Evolutionary conservation across 2,113 vertebrate genomes (phyloP).

Genomic region (Ellobius talpinus): DNA sequence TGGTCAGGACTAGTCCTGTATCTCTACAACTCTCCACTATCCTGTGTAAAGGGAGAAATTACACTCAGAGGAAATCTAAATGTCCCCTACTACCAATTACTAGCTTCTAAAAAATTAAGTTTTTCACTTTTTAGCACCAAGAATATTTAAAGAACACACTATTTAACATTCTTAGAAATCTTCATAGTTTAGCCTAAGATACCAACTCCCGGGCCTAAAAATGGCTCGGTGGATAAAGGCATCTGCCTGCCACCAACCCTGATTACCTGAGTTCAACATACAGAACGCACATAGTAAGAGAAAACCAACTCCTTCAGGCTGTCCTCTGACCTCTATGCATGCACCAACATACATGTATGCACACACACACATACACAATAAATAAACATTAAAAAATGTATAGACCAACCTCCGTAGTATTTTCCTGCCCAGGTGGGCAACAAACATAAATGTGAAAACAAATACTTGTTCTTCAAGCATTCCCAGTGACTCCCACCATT

Average conservation of each 20-base stretch:
- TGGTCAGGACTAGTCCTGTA: neutral
- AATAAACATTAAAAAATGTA: neutral
- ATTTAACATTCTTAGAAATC: constrained; percentile 13
- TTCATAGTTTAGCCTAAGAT: constrained; percentile 44
- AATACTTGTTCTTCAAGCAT: neutral
- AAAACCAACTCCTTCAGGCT: neutral
- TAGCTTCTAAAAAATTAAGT: constrained; percentile 17
- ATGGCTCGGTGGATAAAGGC: neutral
- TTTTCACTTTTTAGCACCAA: neutral
- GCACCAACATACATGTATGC: neutral
- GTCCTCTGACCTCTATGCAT: neutral
- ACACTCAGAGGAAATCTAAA: neutral
- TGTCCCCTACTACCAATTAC: neutral
- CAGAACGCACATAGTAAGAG: neutral
- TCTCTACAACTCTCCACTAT: constrained; percentile 24
- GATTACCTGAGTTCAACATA: too few species aligned
- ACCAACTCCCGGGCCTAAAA: neutral
- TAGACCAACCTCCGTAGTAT: neutral
- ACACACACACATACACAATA: neutral
- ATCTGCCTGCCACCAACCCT: too few species aligned
- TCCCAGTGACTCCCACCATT: neutral
- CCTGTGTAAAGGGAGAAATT: neutral
- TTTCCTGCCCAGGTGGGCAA: neutral
- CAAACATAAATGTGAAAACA: constrained; percentile 19
- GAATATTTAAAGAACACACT: neutral